These are phyloP conservation scores for Typhlomys cinereus DNA, from an alignment of 2,113 vertebrate genomes.

Conservation along the genomic window DNA sequence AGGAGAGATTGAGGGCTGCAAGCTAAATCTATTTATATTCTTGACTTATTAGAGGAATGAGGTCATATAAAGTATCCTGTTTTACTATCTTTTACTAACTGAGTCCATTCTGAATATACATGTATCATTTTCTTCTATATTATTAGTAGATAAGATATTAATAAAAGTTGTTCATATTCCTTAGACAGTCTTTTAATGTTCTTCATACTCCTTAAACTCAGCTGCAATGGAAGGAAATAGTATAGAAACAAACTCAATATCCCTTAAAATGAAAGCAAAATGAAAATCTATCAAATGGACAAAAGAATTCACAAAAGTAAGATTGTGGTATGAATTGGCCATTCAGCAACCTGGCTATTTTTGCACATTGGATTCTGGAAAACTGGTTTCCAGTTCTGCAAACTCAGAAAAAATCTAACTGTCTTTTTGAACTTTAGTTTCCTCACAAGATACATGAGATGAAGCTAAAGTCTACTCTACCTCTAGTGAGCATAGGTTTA, in stretches of 20 bases:
- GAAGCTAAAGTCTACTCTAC: not conserved
- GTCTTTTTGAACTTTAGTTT: not conserved
- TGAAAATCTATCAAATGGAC: conserved; percentile 31
- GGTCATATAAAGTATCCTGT: not conserved
- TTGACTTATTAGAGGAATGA: conserved; percentile 14
- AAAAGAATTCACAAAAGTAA: conserved; percentile 40
- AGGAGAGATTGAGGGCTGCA: not conserved
- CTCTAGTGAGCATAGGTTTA: not conserved
- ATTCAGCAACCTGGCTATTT: conserved; percentile 28
- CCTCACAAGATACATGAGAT: conserved; percentile 34
- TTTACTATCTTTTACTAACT: conserved; percentile 40
- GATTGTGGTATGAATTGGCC: not conserved
- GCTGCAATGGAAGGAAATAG: conserved; percentile 19
- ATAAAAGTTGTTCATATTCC: conserved; percentile 38
- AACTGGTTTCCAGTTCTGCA: conserved; percentile 43
- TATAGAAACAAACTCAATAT: conserved; percentile 9
- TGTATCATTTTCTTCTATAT: conserved; percentile 18
- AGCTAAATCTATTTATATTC: conserved; percentile 26
- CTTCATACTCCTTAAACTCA: conserved; percentile 27
- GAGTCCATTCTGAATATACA: conserved; percentile 32
- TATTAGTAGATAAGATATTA: conserved; percentile 43
- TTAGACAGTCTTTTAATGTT: conserved; percentile 14
- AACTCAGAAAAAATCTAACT: not conserved
- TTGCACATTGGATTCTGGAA: conserved; percentile 35
- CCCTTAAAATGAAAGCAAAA: conserved; percentile 37